Conservation (phyloP, 2,113 vertebrate species). For the Macquaria ambigua region DNA sequence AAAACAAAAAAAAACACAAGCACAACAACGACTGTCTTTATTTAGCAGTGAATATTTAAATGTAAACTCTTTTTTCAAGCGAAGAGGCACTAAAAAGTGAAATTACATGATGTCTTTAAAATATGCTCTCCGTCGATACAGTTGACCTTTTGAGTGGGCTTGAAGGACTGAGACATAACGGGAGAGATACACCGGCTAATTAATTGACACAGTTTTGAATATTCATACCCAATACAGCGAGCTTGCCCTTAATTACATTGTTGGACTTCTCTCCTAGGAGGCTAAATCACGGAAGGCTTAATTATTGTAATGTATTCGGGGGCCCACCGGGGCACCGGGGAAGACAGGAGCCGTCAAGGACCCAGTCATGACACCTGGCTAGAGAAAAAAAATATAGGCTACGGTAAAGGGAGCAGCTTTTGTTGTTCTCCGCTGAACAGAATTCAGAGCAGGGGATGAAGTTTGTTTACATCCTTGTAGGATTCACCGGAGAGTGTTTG, state of each 20-base stretch:
- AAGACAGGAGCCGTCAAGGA: constrained; percentile 96
- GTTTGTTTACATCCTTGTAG: constrained; percentile 87
- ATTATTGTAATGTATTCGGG: constrained; percentile 99
- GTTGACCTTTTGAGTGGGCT: constrained; percentile 93
- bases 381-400: constrained; percentile 83
- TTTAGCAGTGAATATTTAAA: constrained; percentile 62
- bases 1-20: constrained; percentile 46
- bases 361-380: constrained; percentile 96
- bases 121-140: constrained; percentile 86
- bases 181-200: constrained; percentile 94
- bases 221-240: constrained; percentile 98
- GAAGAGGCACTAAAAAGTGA: constrained; percentile 82
- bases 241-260: constrained; percentile 99
- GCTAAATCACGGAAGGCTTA: constrained; percentile 99
- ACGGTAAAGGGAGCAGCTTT: constrained; percentile 85
- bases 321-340: constrained; percentile 91
- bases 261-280: constrained; percentile 99
- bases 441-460: constrained; percentile 80
- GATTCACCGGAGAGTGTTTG: constrained; percentile 82
- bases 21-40: constrained; percentile 39
- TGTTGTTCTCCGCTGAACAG: constrained; percentile 84
- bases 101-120: constrained; percentile 85
- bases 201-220: constrained; percentile 99
- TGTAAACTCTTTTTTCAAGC: constrained; percentile 73
- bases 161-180: constrained; percentile 90